Evolutionary conservation across 2,888 invertebrate species (phyloP), one percentile per base, ranked within the genome.

Genomic region (Mimas tiliae): DNA sequence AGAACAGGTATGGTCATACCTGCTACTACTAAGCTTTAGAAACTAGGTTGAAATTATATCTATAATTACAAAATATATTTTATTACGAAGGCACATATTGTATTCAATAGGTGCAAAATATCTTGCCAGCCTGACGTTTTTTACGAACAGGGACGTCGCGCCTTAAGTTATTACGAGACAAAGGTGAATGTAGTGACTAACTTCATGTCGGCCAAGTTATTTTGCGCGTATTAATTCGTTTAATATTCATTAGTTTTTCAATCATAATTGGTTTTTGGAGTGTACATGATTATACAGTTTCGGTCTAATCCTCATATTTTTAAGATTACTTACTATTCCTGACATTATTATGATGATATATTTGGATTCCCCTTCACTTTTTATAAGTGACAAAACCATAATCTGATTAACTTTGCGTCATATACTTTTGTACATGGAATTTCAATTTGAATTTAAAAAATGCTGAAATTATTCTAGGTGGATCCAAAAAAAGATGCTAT

Each of bases 401-500:
- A 72, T 69, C 81, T 62, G 52, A 67, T 55, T 47, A 27, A 8
- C 8, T 1, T 27, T n/a, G 7, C 11, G 19, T 45, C 33, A 19
- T 11, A 19, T n/a, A 16, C 34, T 45, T 6, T 47, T 11, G 14
- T 12, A 12, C 52, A 33, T 48, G 27, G 0, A 27, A 42, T 62
- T 48, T 58, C 14, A n/a, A 47, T 42, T 12, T 33, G 38, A 38
- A 6, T 16, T 42, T 21, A 19, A 58, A 58, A 38, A 6, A 11
- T 48, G 53, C 8, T 4, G 27, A 38, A 51, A 62, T 64, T 66
- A 69, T 79, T 76, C 34, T 76, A 93, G 93, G 97, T 98, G 82
- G 97, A 97, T 92, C 95, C 97, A 69, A 95, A 95, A 85, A 97
- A 97, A 95, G 98, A 98, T 94, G 96, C 95, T 90, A 99, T 99